These are phyloP conservation scores for Maconellicoccus hirsutus DNA, from an alignment of 1,140 invertebrate genomes.

Conservation along the genomic window DNA sequence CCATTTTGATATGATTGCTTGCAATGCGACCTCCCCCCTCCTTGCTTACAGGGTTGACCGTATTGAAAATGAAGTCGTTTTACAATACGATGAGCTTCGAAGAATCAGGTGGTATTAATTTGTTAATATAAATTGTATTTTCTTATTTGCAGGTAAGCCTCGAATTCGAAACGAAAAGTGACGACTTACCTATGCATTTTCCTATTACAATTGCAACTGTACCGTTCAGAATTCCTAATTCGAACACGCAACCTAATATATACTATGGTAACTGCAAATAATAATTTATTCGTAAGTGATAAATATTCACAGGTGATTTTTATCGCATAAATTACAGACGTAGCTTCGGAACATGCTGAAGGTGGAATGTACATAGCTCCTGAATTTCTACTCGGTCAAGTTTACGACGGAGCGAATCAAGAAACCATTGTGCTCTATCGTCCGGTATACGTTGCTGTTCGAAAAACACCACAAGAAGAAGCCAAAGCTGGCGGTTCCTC, in stretches of 20 bases:
- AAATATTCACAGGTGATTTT: not conserved
- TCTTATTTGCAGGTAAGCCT: conserved; percentile 62
- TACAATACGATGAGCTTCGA: too few relatives aligned
- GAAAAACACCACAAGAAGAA: not conserved
- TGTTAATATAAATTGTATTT: too few relatives aligned
- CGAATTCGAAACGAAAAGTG: conserved; percentile 56
- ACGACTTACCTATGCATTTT: conserved; percentile 63
- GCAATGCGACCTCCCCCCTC: too few relatives aligned
- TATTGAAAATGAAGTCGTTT: too few relatives aligned
- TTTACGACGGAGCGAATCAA: conserved; percentile 56
- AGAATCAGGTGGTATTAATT: too few relatives aligned
- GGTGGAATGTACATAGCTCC: conserved; percentile 70
- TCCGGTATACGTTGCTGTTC: conserved; percentile 52
- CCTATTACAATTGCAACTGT: conserved; percentile 72
- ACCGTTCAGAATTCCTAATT: conserved; percentile 64
- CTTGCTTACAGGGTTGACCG: too few relatives aligned
- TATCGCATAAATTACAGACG: conserved; percentile 40
- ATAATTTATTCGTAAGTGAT: not conserved
- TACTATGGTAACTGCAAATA: conserved; percentile 50
- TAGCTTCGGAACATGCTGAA: conserved; percentile 57
- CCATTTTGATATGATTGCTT: too few relatives aligned
- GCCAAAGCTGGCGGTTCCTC: not conserved
- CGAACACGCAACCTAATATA: conserved; percentile 48
- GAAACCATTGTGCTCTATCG: conserved; percentile 50
- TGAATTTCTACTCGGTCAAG: conserved; percentile 68